Percentiles rank a stretch among this genome's conserved stretches.
These are phyloP conservation scores for Coelogynopora nodosa DNA, from an alignment of 2,888 invertebrate species.

Conservation along the genomic window DNA sequence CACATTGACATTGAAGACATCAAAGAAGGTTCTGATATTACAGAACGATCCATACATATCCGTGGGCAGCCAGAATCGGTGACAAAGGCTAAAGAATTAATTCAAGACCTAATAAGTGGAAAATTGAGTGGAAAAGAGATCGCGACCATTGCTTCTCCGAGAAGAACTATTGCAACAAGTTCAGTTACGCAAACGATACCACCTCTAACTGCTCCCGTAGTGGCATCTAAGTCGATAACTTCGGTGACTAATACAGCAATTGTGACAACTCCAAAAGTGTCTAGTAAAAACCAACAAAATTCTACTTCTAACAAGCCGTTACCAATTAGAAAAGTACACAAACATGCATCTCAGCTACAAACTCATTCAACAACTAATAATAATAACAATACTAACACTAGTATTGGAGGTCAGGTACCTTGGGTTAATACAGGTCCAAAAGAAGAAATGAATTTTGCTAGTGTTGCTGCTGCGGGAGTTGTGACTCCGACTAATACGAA, in stretches of 20 bases:
- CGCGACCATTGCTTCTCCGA: neutral
- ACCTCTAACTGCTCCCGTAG: neutral
- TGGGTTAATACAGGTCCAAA: neutral
- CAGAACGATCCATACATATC: slow-evolving; percentile 42
- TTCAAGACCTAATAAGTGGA: slow-evolving; percentile 65
- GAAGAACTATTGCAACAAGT: neutral
- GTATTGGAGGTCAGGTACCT: slow-evolving; percentile 16
- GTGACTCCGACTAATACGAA: slow-evolving; percentile 54
- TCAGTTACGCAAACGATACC: neutral
- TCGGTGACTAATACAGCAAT: neutral
- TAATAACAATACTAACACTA: slow-evolving; percentile 23
- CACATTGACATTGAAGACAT: slow-evolving; percentile 88
- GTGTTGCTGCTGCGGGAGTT: slow-evolving; percentile 68
- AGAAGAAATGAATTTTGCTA: slow-evolving; percentile 66
- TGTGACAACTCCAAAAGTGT: neutral
- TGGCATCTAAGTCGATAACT: neutral
- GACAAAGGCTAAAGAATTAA: slow-evolving; percentile 72
- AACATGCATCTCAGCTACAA: neutral
- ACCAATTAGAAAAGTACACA: neutral
- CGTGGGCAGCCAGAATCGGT: slow-evolving; percentile 43
- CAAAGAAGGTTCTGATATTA: slow-evolving; percentile 32
- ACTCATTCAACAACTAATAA: neutral
- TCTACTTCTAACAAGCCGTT: neutral
- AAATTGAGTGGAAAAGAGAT: slow-evolving; percentile 35
- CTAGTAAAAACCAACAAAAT: neutral